These are phyloP conservation scores for Crotalus viridis DNA, from an alignment of 2,113 vertebrate species.

Conservation along the genomic window DNA sequence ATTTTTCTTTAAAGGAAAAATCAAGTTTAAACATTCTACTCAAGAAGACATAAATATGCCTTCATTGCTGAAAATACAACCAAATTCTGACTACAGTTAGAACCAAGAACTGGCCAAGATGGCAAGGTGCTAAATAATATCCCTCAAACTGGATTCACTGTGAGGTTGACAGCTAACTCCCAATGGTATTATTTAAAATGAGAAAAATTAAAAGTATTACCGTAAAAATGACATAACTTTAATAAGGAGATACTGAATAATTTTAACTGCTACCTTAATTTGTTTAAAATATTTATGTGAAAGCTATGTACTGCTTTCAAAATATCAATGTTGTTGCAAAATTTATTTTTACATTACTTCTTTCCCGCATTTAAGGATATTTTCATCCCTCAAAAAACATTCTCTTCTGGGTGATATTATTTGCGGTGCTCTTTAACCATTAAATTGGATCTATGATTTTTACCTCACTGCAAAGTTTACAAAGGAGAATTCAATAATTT, in stretches of 20 bases:
- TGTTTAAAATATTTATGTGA: not conserved
- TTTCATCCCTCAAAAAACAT: not conserved
- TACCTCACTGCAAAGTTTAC: not conserved
- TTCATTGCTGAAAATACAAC: not conserved
- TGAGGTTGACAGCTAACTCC: not conserved
- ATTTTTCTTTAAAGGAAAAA: not conserved
- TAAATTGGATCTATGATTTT: not conserved
- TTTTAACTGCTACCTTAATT: not conserved
- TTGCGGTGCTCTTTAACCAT: not conserved
- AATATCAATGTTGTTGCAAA: not conserved
- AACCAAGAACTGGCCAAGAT: not conserved
- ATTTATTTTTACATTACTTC: not conserved
- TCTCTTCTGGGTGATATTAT: not conserved
- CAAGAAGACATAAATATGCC: not conserved
- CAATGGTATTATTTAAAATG: not conserved
- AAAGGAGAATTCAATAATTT: not conserved
- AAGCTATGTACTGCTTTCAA: not conserved
- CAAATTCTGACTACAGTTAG: not conserved
- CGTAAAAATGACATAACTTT: not conserved
- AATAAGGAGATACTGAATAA: not conserved
- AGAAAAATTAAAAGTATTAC: not conserved
- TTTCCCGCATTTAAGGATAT: not conserved
- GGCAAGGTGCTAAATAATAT: not conserved
- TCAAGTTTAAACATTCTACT: not conserved
- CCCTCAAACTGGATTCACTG: not conserved